phyloP scores from a whole-genome alignment of 2,113 vertebrate genomes.

The Macaca nemestrina region DNA sequence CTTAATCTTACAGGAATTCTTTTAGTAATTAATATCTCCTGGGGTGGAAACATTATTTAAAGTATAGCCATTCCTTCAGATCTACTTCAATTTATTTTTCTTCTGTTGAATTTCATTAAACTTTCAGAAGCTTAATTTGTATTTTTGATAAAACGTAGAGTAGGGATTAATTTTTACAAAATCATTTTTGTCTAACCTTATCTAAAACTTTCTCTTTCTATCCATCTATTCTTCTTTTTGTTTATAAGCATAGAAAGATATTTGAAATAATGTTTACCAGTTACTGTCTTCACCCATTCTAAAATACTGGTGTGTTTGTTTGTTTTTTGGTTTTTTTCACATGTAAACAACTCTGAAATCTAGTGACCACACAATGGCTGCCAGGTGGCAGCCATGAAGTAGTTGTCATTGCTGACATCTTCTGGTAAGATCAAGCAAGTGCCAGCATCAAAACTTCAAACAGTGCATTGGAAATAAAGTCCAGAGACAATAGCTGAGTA shows the following conservation, averaged over 20 bases:
- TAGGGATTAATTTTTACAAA: neutral
- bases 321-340: neutral
- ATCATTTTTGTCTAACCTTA: conserved; percentile 8
- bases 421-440: conserved; percentile 40
- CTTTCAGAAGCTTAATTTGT: neutral
- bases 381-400: neutral
- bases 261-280: neutral
- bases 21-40: conserved; percentile 30
- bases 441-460: neutral
- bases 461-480: neutral
- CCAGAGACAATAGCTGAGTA: neutral
- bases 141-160: neutral
- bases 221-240: neutral
- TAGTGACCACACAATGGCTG: neutral
- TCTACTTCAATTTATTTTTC: neutral
- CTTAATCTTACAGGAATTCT: neutral
- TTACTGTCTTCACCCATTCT: neutral
- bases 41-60: neutral
- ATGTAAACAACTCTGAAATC: neutral
- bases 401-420: conserved; percentile 54
- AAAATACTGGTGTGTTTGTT: neutral
- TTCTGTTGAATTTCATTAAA: neutral
- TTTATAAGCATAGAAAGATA: conserved; percentile 26
- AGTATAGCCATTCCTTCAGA: neutral
- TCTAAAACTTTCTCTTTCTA: conserved; percentile 18